Evolutionary conservation across 2,888 invertebrate genomes (phyloP).

Genomic region (Mesorhabditis belari): DNA sequence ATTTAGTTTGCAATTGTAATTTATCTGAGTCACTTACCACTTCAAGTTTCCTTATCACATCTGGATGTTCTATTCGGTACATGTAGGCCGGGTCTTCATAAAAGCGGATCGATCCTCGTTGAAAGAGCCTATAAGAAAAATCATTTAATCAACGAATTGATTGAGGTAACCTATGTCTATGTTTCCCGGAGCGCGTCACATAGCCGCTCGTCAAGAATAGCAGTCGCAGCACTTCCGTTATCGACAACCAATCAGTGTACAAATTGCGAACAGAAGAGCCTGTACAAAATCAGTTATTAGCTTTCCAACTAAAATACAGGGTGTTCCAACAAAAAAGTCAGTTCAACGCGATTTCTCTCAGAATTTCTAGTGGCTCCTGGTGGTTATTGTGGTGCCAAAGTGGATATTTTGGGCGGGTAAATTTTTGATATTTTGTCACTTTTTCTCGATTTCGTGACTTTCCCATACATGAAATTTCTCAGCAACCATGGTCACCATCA

Average conservation of each 20-base stretch:
- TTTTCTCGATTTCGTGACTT: too few species aligned
- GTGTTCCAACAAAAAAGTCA: too few species aligned
- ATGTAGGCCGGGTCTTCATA: constrained; percentile 81
- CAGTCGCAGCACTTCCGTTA: constrained; percentile 79
- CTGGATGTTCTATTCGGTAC: constrained; percentile 67
- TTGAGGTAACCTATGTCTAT: constrained; percentile 30
- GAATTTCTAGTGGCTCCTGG: too few species aligned
- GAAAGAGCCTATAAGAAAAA: not conserved
- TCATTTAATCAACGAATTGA: not conserved
- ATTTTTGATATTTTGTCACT: too few species aligned
- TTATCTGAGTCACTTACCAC: too few species aligned
- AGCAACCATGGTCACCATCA: too few species aligned
- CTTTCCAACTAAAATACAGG: too few species aligned
- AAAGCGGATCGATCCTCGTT: constrained; percentile 54
- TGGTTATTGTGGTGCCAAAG: too few species aligned
- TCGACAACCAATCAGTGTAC: constrained; percentile 76
- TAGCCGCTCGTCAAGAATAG: constrained; percentile 59
- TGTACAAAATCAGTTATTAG: constrained; percentile 2
- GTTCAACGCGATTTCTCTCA: too few species aligned
- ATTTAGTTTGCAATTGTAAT: too few species aligned
- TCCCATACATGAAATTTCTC: too few species aligned
- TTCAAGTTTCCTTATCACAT: constrained; percentile 67
- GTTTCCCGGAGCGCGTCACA: constrained; percentile 52
- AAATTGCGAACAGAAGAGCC: constrained; percentile 72
- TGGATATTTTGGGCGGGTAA: too few species aligned